Evolutionary conservation across 2,113 vertebrate species (phyloP), one percentile per base, ranked within the genome.

Genomic region (Synodontis membranacea): DNA sequence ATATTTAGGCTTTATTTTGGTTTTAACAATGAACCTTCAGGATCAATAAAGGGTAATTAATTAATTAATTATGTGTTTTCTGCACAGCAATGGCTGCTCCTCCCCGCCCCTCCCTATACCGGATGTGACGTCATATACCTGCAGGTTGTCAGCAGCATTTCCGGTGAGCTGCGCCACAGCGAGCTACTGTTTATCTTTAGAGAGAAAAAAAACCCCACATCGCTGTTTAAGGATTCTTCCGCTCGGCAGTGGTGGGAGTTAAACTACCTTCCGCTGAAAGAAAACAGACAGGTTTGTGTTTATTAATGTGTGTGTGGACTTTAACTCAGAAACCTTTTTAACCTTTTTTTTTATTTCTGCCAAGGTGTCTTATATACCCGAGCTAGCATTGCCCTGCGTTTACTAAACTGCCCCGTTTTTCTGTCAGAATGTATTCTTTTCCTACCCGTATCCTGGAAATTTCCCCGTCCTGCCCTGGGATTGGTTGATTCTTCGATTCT

Each of bases 81-180:
- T 66, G 0, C 8, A 23, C 19, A 39, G n/a, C n/a, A n/a, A n/a
- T n/a, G n/a, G n/a, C n/a, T n/a, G n/a, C 6, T 12, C 6, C 6
- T 19, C 75, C 2, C 14, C 44, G 2, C 10, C 75, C 2, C 23
- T 34, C 19, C 14, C 1, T 4, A 19, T 56, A 62, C 74, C 28
- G 88, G 88, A 89, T 58, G 81, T 89, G 84, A 84, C 88, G 85
- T 86, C 42, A 74, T 46, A 81, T 60, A n/a, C 46, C 76, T 31
- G 25, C 81, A 80, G 76, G 52, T 82, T 66, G 64, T 25, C 23
- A 34, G 31, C 56, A 37, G 39, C 60, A 39, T 80, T 80, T 80
- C 78, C 78, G 78, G 78, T 80, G 78, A 84, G 39, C n/a, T 66
- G 79, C 78, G 58, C 75, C 64, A 78, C 50, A 78, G 46, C 15